Evolutionary conservation across 2,888 invertebrate genomes (phyloP).

Genomic region (Arrhopalites spinosus): DNA sequence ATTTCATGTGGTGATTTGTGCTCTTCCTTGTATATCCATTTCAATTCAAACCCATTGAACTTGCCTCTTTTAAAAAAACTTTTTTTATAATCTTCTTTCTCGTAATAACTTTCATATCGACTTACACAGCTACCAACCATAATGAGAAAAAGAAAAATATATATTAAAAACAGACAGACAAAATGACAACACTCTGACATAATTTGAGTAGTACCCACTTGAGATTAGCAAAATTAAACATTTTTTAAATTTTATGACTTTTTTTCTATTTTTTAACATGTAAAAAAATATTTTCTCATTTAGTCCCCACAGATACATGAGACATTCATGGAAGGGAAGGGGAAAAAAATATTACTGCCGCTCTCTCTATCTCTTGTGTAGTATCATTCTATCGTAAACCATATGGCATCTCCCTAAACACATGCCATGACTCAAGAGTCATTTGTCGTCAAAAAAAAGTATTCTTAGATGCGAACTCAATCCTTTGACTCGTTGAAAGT

Average conservation of each 20-base stretch:
- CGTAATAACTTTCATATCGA: neutral
- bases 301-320: no score
- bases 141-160: no score
- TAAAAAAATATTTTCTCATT: neutral
- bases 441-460: slow-evolving; percentile 9
- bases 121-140: no score
- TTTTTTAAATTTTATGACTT: no score
- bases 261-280: no score
- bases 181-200: no score
- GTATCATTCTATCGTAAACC: slow-evolving; percentile 33
- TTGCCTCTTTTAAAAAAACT: neutral
- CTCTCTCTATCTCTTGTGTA: no score
- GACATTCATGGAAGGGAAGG: no score
- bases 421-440: slow-evolving; percentile 27
- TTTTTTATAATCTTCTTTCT: neutral
- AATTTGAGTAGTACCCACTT: no score
- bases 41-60: neutral
- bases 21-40: neutral
- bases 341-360: no score
- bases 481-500: neutral
- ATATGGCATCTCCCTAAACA: slow-evolving; percentile 40
- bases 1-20: neutral
- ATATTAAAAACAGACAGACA: no score
- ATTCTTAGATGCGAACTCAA: neutral
- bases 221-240: no score